Evolutionary conservation across 2,888 invertebrate genomes (phyloP).

Genomic region (Hypolimnas misippus): DNA sequence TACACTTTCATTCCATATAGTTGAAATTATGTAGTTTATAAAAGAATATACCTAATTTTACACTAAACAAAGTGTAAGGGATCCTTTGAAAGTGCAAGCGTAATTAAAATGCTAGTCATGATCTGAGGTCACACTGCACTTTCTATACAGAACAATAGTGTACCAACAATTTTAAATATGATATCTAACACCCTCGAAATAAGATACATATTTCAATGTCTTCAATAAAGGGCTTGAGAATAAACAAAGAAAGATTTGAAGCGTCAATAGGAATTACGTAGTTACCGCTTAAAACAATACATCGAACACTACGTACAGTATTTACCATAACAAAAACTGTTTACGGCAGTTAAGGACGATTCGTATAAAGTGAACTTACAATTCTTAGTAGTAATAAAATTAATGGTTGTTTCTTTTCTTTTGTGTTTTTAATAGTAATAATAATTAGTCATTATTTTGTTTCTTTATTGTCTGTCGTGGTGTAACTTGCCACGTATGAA

Average conservation of each 20-base stretch:
- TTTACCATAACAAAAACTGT: background rate
- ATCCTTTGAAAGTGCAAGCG: slow-evolving; percentile 22
- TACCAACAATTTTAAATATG: slow-evolving; percentile 14
- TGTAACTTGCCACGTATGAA: slow-evolving; percentile 3
- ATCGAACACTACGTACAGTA: background rate
- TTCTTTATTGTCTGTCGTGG: background rate
- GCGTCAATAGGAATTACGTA: slow-evolving; percentile 5
- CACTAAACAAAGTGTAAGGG: background rate
- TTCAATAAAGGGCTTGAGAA: slow-evolving; percentile 3
- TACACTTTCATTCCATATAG: too few relatives aligned
- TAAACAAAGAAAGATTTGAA: slow-evolving; percentile 8
- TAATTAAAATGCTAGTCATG: slow-evolving; percentile 46
- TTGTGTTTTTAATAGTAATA: background rate
- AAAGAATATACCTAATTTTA: background rate
- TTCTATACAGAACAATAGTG: slow-evolving; percentile 47
- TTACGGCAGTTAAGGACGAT: background rate
- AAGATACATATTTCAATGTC: slow-evolving; percentile 27
- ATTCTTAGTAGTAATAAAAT: background rate
- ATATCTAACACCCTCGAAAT: slow-evolving; percentile 10
- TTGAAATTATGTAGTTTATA: too few relatives aligned
- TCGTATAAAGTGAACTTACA: background rate
- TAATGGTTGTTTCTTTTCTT: background rate
- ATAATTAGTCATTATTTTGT: background rate
- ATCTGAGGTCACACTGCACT: slow-evolving; percentile 45
- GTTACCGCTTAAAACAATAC: slow-evolving; percentile 13